Base-by-base conservation (phyloP, 1,140 invertebrate species). In the Lepidostoma basale region DNA sequence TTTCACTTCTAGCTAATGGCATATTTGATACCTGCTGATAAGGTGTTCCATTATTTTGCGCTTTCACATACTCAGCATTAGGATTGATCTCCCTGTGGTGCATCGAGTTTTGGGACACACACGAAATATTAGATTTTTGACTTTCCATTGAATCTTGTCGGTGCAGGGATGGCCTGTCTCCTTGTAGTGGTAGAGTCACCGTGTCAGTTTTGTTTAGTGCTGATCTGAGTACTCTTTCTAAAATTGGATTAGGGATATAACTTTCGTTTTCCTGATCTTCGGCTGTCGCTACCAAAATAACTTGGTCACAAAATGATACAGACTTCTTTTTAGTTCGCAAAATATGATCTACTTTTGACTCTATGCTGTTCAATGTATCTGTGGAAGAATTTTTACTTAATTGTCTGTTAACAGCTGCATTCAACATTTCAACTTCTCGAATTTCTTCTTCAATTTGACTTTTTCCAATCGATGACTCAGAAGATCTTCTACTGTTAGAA, bases 251-350 rank as follows among this genome's bases (percentile, higher is more conserved):
- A 0, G 94, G 93, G 76, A 95, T 93, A 73, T 94, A 94, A 73
- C 91, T 91, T 60, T 95, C 92, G 60, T 93, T 91, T 78, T 95
- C 93, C 72, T 94, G 90, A 73, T 96, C 94, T 75, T 95, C 94
- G 0, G 94, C 94, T 14, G 93, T 95, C 3, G 94, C 93, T 12
- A 96, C 94, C 26, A 96, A 81, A 63, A 94, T 93, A 0, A 97
- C 94, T 80, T 96, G 92, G 77, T 97, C 94, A 74, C 94, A 96
- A 78, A 97, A 97, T 0, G 94, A 95, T 1, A 97, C 95, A 73
- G 92, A 94, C 77, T 96, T 96, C 84, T 96, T 96, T 76, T 94
- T 94, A 5, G 87, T 85, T 60, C 89, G 85, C 70, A 86, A 84
- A 1, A 76, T 77, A 2, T 73, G 74, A 36, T 74, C 67, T 44